These are phyloP conservation scores for Drosophila ironensis DNA, from an alignment of 1,140 invertebrate genomes.

Conservation along the genomic window DNA sequence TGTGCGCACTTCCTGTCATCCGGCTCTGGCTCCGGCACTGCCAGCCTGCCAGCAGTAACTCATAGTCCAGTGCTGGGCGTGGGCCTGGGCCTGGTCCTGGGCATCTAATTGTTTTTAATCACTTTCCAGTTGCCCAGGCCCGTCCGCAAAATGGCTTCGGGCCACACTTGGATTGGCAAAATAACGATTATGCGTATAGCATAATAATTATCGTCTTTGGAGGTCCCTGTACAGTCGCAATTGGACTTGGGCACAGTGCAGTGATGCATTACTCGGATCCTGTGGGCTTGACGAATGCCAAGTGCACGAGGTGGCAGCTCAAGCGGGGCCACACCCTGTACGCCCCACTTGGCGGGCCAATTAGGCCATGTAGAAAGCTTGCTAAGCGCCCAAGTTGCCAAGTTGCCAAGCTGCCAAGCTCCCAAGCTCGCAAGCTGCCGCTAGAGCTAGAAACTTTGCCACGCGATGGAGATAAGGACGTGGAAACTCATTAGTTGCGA, in stretches of 20 bases:
- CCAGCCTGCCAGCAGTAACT: no score
- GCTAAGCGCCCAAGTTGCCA: conserved; percentile 59
- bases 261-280: conserved; percentile 5
- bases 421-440: neutral
- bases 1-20: conserved; percentile 75
- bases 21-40: no score
- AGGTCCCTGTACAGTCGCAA: no score
- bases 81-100: no score
- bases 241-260: neutral
- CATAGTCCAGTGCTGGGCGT: no score
- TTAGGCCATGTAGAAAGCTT: conserved; percentile 77
- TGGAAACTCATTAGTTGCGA: conserved; percentile 74
- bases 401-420: conserved; percentile 5
- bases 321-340: no score
- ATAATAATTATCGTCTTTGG: conserved; percentile 47
- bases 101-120: conserved; percentile 72
- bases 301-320: no score
- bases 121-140: conserved; percentile 54
- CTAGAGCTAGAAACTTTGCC: neutral
- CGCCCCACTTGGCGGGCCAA: conserved; percentile 55
- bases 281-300: no score
- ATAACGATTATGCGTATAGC: conserved; percentile 47
- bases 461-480: conserved; percentile 62
- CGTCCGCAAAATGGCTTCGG: conserved; percentile 32
- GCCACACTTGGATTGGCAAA: conserved; percentile 53